phyloP scores from a whole-genome alignment of 2,797 vertebrate species.

The Silurus aristotelis region DNA sequence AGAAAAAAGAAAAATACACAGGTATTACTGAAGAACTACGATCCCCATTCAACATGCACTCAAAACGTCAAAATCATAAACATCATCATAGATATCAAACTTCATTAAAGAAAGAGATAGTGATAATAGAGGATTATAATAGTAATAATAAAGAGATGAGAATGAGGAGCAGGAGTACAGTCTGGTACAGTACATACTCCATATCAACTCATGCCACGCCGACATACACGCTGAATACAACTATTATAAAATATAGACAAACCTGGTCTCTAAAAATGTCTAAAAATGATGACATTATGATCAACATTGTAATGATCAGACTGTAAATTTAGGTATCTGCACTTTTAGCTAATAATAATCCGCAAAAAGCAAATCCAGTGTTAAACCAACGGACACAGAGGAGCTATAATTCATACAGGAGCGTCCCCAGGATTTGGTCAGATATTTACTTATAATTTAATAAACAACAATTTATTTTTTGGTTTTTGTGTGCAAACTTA shows the following conservation, averaged over 20 bases:
- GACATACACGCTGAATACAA: background rate
- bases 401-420: background rate
- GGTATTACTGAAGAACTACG: background rate
- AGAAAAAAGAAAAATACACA: background rate
- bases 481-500: constrained; percentile 21
- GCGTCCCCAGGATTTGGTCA: no score
- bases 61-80: background rate
- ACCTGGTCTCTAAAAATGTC: background rate
- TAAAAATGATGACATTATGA: background rate
- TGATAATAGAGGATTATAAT: background rate
- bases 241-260: background rate
- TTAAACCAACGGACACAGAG: background rate
- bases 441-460: no score
- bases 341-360: background rate
- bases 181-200: background rate
- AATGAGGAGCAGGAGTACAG: background rate
- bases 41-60: background rate
- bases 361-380: background rate
- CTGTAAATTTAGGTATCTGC: background rate
- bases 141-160: background rate
- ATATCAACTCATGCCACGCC: background rate
- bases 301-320: no score
- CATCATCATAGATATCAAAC: background rate
- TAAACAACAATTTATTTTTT: no score
- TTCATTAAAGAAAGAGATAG: background rate